Evolutionary conservation across 2,888 invertebrate genomes (phyloP).

Genomic region (Himalopsyche anomala): DNA sequence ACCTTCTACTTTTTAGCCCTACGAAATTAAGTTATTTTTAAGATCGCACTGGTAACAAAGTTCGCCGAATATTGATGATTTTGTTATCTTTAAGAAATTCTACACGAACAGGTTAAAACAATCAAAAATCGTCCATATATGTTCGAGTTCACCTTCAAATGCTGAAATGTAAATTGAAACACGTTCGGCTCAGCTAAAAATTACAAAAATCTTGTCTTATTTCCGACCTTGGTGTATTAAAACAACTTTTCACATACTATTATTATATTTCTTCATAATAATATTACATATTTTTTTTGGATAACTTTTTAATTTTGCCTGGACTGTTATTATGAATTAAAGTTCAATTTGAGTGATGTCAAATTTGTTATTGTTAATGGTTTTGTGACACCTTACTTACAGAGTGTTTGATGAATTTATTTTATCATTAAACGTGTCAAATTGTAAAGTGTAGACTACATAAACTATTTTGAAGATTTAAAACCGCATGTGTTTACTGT

Average conservation of each 20-base stretch:
- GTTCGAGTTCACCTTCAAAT: conserved; percentile 26
- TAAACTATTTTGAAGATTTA: too few species aligned
- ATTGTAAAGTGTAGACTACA: too few species aligned
- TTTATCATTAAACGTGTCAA: too few species aligned
- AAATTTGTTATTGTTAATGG: too few species aligned
- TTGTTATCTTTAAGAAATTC: background rate
- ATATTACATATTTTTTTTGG: background rate
- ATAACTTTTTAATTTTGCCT: background rate
- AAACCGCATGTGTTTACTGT: too few species aligned
- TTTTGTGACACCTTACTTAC: too few species aligned
- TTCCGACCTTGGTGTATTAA: conserved; percentile 35
- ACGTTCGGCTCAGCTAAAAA: conserved; percentile 24
- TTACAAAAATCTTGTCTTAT: conserved; percentile 36
- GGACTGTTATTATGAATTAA: too few species aligned
- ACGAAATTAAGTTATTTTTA: too few species aligned
- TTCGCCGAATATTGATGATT: background rate
- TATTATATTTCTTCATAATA: conserved; percentile 9
- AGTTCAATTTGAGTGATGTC: too few species aligned
- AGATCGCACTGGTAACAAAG: too few species aligned
- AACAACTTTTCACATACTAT: conserved; percentile 41
- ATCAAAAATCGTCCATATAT: conserved; percentile 40
- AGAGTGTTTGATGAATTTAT: too few species aligned
- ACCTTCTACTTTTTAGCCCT: too few species aligned
- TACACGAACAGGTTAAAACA: background rate
- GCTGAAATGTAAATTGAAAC: conserved; percentile 32